phyloP scores from a whole-genome alignment of 1,140 invertebrate species.

The Trichomalopsis sarcophagae region DNA sequence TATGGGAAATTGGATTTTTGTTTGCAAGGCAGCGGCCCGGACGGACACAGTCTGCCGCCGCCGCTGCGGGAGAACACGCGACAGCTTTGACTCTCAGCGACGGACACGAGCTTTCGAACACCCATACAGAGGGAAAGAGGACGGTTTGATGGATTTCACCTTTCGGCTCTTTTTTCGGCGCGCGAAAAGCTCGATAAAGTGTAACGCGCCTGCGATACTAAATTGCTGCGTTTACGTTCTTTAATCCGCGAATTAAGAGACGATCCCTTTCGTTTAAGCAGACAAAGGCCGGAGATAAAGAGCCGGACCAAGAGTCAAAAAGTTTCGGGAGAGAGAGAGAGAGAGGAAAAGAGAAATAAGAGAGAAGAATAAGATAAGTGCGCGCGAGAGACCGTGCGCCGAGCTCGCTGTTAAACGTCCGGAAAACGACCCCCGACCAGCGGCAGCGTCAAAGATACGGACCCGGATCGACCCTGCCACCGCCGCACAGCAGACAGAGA shows the following conservation, averaged over 20 bases:
- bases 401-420: constrained; percentile 18
- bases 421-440: background rate
- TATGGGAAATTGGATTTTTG: constrained; percentile 13
- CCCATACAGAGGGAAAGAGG: background rate
- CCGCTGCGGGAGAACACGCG: too few relatives aligned
- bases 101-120: too few relatives aligned
- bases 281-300: background rate
- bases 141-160: background rate
- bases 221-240: too few relatives aligned
- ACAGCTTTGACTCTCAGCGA: background rate
- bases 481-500: background rate
- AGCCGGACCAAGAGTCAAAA: constrained; percentile 3
- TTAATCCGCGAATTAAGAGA: too few relatives aligned
- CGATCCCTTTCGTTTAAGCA: background rate
- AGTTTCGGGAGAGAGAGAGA: background rate
- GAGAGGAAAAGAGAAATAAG: constrained; percentile 1
- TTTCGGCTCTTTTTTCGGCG: background rate
- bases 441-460: background rate
- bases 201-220: too few relatives aligned
- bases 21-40: background rate
- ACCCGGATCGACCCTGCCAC: background rate
- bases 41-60: background rate
- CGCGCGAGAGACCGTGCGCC: background rate
- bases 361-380: background rate
- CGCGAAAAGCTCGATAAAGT: background rate